Conservation (phyloP, 2,113 vertebrate genomes). For the Oryctolagus cuniculus region DNA sequence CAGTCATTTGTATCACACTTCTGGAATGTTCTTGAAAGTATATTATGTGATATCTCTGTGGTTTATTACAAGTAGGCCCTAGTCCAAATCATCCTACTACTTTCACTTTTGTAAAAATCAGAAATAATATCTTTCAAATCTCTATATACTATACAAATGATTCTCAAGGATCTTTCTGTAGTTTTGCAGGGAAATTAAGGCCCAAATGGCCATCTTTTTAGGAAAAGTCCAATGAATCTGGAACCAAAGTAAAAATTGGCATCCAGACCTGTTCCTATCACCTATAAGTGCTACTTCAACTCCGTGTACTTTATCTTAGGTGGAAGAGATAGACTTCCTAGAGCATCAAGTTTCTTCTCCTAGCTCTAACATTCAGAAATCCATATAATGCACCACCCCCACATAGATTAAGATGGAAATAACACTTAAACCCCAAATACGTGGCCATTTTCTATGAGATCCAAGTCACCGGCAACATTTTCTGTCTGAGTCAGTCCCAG, state of each 20-base stretch:
- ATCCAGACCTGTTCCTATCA: not conserved
- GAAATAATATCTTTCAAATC: not conserved
- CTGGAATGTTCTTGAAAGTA: not conserved
- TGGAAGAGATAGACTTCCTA: not conserved
- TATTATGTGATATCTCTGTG: not conserved
- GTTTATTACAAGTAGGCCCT: not conserved
- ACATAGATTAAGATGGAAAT: not conserved
- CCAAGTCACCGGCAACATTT: not conserved
- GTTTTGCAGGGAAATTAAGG: not conserved
- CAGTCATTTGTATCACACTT: not conserved
- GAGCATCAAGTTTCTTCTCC: not conserved
- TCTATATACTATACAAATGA: not conserved
- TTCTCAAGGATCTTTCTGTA: not conserved
- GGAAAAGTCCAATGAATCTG: not conserved
- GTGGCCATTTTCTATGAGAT: not conserved
- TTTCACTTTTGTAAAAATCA: not conserved
- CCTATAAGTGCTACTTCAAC: not conserved
- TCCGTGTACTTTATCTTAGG: not conserved
- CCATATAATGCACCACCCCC: not conserved
- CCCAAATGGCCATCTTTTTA: not conserved
- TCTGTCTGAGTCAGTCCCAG: not conserved
- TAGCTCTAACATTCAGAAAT: not conserved
- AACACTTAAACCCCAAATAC: not conserved
- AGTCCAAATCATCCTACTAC: not conserved
- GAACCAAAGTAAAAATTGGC: not conserved